Conservation (phyloP, 2,113 vertebrate genomes). For the Microtus ochrogaster region DNA sequence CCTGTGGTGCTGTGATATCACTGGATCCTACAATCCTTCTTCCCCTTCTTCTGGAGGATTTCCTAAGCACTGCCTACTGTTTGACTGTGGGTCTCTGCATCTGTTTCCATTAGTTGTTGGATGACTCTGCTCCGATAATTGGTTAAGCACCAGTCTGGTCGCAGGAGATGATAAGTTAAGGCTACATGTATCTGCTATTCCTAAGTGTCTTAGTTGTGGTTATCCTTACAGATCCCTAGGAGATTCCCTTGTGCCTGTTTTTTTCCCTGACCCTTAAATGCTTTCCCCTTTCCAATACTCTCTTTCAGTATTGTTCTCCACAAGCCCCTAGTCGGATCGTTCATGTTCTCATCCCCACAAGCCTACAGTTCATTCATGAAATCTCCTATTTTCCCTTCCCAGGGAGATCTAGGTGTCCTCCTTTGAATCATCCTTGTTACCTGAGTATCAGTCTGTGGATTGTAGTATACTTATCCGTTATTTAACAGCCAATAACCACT, state of each 20-base stretch:
- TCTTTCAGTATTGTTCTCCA: not conserved
- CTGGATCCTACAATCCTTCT: not conserved
- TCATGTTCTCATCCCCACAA: not conserved
- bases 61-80: not conserved
- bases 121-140: not conserved
- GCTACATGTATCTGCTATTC: not conserved
- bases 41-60: not conserved
- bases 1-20: not conserved
- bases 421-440: not conserved
- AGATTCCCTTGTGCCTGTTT: not conserved
- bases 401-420: not conserved
- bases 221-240: not conserved
- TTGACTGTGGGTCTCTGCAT: not conserved
- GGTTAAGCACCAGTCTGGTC: not conserved
- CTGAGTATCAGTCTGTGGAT: not conserved
- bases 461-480: not conserved
- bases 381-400: not conserved
- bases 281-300: not conserved
- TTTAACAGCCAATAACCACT: not conserved
- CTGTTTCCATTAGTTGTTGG: not conserved
- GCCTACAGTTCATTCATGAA: too few species aligned
- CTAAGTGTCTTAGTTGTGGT: not conserved
- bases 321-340: not conserved
- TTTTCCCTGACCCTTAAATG: not conserved
- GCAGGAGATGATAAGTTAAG: not conserved